Conservation (phyloP, 2,797 vertebrate species). For the Urocyon cinereoargenteus region DNA sequence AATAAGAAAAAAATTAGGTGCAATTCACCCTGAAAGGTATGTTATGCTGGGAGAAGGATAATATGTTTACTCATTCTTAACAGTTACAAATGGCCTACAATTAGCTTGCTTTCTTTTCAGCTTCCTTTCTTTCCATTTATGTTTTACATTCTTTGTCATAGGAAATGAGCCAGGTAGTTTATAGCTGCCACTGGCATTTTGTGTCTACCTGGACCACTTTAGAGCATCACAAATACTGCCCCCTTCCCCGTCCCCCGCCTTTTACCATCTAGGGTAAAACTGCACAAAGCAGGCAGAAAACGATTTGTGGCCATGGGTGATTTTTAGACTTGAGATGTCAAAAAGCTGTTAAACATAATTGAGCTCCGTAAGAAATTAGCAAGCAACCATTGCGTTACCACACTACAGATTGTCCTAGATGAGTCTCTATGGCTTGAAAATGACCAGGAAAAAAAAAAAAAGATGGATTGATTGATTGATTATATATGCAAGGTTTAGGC, state of each 20-base stretch:
- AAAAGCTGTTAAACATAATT: conserved; percentile 79
- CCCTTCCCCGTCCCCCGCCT: accelerated
- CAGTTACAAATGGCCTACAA: conserved; percentile 70
- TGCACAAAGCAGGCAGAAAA: conserved; percentile 76
- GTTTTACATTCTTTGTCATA: background rate
- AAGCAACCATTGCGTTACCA: background rate
- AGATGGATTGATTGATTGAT: conserved; percentile 58
- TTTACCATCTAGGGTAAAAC: conserved; percentile 68
- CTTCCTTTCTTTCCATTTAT: conserved; percentile 49
- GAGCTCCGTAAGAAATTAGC: conserved; percentile 76
- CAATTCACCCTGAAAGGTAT: conserved; percentile 53
- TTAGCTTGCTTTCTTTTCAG: conserved; percentile 67
- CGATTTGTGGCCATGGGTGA: conserved; percentile 60
- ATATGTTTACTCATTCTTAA: conserved; percentile 77
- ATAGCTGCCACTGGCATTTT: conserved; percentile 58
- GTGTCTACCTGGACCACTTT: conserved; percentile 68
- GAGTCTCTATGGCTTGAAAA: conserved; percentile 73
- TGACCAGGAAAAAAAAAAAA: conserved; percentile 32
- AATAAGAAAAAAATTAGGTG: conserved; percentile 82
- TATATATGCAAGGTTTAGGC: background rate
- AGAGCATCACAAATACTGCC: conserved; percentile 62
- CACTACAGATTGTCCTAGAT: conserved; percentile 42
- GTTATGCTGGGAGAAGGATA: conserved; percentile 68
- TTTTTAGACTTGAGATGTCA: conserved; percentile 74
- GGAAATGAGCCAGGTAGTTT: conserved; percentile 70